Evolutionary conservation across 2,797 vertebrate genomes (phyloP).

Genomic region (Brachymystax lenok): DNA sequence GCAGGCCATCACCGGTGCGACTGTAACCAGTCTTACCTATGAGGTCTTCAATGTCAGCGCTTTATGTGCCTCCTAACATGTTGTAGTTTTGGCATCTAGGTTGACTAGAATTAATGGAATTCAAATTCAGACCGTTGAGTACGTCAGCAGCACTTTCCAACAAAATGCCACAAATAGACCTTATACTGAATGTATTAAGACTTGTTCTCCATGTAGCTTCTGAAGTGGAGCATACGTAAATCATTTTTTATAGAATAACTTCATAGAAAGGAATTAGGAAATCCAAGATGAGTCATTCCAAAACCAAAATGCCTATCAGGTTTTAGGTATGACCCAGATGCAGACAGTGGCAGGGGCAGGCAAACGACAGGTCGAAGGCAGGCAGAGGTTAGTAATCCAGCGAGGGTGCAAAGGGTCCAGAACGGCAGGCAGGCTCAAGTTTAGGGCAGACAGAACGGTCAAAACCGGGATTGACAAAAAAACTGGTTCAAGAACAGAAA

Average conservation of each 20-base stretch:
- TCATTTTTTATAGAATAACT: conserved; percentile 11
- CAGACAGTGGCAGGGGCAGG: too few relatives aligned
- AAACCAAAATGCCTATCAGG: background rate
- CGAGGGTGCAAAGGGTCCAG: too few relatives aligned
- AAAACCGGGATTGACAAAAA: too few relatives aligned
- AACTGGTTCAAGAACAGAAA: too few relatives aligned
- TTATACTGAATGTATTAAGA: background rate
- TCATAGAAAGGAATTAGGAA: background rate
- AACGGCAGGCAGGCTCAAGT: too few relatives aligned
- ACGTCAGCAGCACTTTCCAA: conserved; percentile 20
- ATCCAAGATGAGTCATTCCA: background rate
- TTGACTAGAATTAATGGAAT: conserved; percentile 32
- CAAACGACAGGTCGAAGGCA: too few relatives aligned
- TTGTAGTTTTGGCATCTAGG: conserved; percentile 34
- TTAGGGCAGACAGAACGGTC: too few relatives aligned
- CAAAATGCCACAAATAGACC: conserved; percentile 24
- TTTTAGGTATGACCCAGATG: too few relatives aligned
- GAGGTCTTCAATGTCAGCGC: conserved; percentile 26
- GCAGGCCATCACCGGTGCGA: conserved; percentile 1
- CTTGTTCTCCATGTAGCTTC: background rate
- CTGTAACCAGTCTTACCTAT: conserved; percentile 25
- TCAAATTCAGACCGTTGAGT: conserved; percentile 20
- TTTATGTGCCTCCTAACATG: conserved; percentile 28
- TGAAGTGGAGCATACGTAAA: conserved; percentile 18
- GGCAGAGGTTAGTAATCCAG: too few relatives aligned